Percentiles rank a stretch among this genome's conserved stretches.
These are phyloP conservation scores for Anoplius nigerrimus DNA, from an alignment of 2,888 invertebrate genomes.

Conservation along the genomic window DNA sequence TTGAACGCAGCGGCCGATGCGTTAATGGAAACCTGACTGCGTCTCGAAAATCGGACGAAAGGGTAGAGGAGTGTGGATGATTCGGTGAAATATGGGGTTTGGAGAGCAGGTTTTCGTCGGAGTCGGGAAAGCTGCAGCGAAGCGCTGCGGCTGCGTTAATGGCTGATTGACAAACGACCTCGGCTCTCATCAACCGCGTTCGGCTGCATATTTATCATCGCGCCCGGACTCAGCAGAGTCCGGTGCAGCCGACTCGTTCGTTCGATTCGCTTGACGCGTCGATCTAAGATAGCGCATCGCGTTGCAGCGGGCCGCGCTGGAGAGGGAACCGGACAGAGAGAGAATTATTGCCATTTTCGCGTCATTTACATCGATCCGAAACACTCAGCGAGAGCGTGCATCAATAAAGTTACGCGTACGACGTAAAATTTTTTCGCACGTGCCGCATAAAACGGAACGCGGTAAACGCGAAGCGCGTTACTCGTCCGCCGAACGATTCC, in stretches of 20 bases:
- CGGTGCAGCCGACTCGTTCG: slow-evolving; percentile 20
- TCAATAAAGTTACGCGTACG: too few relatives aligned
- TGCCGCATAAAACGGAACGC: too few relatives aligned
- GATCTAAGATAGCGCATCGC: too few relatives aligned
- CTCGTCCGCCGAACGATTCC: too few relatives aligned
- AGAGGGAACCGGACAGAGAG: too few relatives aligned
- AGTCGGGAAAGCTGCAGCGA: slow-evolving; percentile 50
- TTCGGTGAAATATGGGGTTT: slow-evolving; percentile 64
- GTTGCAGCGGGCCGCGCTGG: too few relatives aligned
- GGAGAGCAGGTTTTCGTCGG: slow-evolving; percentile 63
- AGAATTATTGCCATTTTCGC: too few relatives aligned
- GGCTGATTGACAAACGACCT: slow-evolving; percentile 66
- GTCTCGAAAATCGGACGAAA: slow-evolving; percentile 30
- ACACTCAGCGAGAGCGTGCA: too few relatives aligned
- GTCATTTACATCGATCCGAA: too few relatives aligned
- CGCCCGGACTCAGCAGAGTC: slow-evolving; percentile 38
- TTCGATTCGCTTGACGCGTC: too few relatives aligned
- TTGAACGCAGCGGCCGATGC: neutral
- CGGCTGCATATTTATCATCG: slow-evolving; percentile 59
- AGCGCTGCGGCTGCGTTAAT: slow-evolving; percentile 49
- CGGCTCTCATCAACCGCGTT: slow-evolving; percentile 55
- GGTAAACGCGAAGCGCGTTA: too few relatives aligned
- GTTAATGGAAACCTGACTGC: slow-evolving; percentile 55
- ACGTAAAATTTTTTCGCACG: too few relatives aligned
- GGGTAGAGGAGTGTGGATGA: slow-evolving; percentile 59